These are phyloP conservation scores for Teleopsis dalmanni DNA, from an alignment of 1,140 invertebrate species.

Conservation along the genomic window DNA sequence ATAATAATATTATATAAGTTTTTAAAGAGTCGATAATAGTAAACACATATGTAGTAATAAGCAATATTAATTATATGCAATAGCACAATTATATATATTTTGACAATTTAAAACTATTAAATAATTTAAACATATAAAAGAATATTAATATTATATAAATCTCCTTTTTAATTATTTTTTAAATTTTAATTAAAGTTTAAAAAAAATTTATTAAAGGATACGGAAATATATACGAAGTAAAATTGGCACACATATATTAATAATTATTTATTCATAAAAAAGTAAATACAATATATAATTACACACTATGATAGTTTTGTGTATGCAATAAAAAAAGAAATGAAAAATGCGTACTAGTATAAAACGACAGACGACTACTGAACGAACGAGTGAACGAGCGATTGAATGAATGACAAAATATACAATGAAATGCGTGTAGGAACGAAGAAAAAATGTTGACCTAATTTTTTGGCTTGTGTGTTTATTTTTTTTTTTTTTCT, in stretches of 20 bases:
- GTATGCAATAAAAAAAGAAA: not conserved
- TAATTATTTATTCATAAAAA: not conserved
- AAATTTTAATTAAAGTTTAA: too few relatives aligned
- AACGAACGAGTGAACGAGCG: not conserved
- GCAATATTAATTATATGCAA: too few relatives aligned
- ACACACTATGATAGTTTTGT: not conserved
- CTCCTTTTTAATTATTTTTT: too few relatives aligned
- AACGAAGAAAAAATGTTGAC: conserved; percentile 44
- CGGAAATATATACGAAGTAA: not conserved
- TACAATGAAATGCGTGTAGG: conserved; percentile 1
- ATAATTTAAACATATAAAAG: too few relatives aligned
- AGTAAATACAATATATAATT: not conserved
- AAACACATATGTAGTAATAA: too few relatives aligned
- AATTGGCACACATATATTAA: not conserved
- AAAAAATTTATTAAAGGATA: not conserved
- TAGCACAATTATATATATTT: too few relatives aligned
- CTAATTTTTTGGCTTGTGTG: conserved; percentile 25
- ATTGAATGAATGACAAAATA: conserved; percentile 4
- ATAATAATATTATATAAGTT: too few relatives aligned
- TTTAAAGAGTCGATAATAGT: too few relatives aligned
- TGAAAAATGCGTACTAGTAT: conserved; percentile 6
- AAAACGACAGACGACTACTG: not conserved
- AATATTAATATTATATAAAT: too few relatives aligned
- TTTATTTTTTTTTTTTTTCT: conserved; percentile 8
- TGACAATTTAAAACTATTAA: too few relatives aligned